phyloP scores from a whole-genome alignment of 2,113 vertebrate genomes.

The Phycodurus eques region DNA sequence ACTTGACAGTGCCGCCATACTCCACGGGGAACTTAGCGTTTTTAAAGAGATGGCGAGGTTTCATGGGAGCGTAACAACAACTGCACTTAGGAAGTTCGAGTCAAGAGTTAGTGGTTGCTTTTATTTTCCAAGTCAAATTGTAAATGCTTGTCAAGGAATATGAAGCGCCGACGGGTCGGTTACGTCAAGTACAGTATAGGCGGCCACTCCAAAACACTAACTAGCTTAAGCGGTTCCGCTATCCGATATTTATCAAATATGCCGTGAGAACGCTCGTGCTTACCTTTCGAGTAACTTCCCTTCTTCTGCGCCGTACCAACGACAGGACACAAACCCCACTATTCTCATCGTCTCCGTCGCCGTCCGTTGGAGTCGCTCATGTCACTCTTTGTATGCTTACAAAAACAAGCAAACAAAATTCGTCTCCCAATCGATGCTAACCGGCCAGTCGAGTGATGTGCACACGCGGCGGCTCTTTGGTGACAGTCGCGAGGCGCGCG shows the following conservation, averaged over 20 bases:
- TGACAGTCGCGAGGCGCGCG: conserved; percentile 16
- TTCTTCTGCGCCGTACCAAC: conserved; percentile 27
- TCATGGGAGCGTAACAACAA: neutral
- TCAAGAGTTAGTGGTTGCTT: neutral
- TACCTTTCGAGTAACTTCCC: conserved; percentile 49
- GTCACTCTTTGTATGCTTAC: neutral
- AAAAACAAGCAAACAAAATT: neutral
- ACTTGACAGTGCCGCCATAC: neutral
- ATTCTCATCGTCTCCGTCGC: conserved; percentile 49
- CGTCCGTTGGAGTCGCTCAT: conserved; percentile 14
- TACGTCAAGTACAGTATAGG: neutral
- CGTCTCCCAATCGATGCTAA: conserved; percentile 12
- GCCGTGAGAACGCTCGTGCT: conserved; percentile 9
- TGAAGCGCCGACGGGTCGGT: neutral
- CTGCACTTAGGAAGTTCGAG: neutral
- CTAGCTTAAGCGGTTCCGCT: neutral
- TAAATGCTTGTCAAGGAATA: neutral
- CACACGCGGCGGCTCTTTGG: conserved; percentile 8
- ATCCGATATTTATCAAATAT: neutral
- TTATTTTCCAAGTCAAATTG: neutral
- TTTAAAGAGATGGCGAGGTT: neutral
- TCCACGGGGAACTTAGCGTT: neutral
- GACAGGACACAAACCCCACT: conserved; percentile 33
- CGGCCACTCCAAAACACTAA: neutral
- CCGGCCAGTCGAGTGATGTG: conserved; percentile 11